Base-by-base conservation (phyloP, 2,113 vertebrate genomes). In the Felis chaus region DNA sequence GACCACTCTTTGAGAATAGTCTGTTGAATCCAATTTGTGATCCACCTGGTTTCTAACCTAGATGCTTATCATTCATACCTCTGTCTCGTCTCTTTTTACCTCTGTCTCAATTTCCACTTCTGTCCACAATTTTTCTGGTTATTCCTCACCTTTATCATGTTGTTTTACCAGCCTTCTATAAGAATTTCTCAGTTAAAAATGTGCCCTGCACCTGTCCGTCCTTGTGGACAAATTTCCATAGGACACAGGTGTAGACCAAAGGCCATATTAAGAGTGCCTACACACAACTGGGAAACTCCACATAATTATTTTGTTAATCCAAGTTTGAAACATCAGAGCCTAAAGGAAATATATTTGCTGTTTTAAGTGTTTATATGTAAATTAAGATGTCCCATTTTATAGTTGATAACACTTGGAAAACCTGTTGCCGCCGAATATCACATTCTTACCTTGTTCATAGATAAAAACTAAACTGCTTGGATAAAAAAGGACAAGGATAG, bases 381-480 rank as follows among this genome's bases (percentile, higher is more conserved):
- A 83, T 93, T 63, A 86, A 95, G 19, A 14, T 78, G 66, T 95
- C 88, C 89, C 94, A 96, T 97, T 92, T 96, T 79, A 82, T n/a
- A 91, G 89, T 85, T 94, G 94, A 71, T 85, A 95, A 89, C 48
- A 79, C 57, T 76, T 91, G 95, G 65, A 68, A 97, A 97, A 96
- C 27, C n/a, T 95, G 61, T 73, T 91, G 16, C n/a, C 50, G 36
- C 21, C 74, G 45, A 65, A 82, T 55, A 36, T 86, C 39, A 68
- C n/a, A 63, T 82, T n/a, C 39, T 97, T 81, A 78, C 21, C 25
- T 73, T 94, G 61, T 95, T 94, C 78, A 31, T 92, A 92, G 68
- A 57, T 89, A 76, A 96, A 92, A 94, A 31, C 48, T 33, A 89
- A 89, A 81, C 74, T 73, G 27, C 45, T 36, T 80, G 23, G 33